Evolutionary conservation across 2,888 invertebrate genomes (phyloP), one percentile per base, ranked within the genome.

Genomic region (Frankliniella fusca): DNA sequence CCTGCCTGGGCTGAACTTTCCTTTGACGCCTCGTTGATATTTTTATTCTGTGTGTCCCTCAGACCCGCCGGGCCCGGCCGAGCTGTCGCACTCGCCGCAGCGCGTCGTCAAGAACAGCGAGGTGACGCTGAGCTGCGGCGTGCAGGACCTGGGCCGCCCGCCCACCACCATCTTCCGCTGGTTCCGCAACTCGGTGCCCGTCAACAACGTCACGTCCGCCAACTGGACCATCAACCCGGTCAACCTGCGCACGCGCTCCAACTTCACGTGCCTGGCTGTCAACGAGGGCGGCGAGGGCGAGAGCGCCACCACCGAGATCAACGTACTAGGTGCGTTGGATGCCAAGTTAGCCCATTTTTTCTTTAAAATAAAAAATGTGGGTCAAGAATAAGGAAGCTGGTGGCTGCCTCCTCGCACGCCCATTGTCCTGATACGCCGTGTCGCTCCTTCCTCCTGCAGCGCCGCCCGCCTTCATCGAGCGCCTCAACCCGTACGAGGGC

Each of bases 31-130:
- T 48, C 87, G 86, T n/a, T n/a, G n/a, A n/a, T n/a, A n/a, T n/a
- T n/a, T n/a, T 38, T n/a, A 65, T 81, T 50, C 50, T 48, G 79
- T 80, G 50, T 23, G n/a, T 81, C 70, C 48, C 49, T 28, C 88
- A 95, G 94, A 96, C 90, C 94, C 96, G 48, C 97, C 97, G 0
- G 95, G 95, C 0, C 92, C 93, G n/a, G 95, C 96, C 0, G 91
- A 92, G 83, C 89, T 97, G 80, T 91, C 91, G 0, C 94, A 93
- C 86, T 92, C 92, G 27, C 95, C 95, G 0, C 90, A 91, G 86
- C 89, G 92, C 49, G 95, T 97, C 0, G 92, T 96, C 79, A 97
- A 97, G 87, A 94, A 94, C 84, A 93, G 93, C 84, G 92, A 93
- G 65, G 91, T 97, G 48, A 93, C 93, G n/a, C 91, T 98, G 84